Evolutionary conservation across 2,113 vertebrate species (phyloP).

Genomic region (Oncorhynchus clarkii): DNA sequence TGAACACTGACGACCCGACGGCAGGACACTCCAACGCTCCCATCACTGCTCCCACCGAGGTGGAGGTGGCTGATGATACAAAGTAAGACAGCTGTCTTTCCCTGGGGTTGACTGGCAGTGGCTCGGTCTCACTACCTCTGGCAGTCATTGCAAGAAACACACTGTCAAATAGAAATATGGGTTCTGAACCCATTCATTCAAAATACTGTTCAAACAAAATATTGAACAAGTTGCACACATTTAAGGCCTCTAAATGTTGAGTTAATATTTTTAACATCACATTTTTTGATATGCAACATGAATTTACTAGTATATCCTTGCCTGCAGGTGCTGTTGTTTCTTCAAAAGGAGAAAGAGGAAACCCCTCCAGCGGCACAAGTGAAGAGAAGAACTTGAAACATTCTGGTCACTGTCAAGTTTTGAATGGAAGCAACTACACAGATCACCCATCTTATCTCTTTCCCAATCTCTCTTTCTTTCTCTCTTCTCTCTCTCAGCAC

Average conservation of each 20-base stretch:
- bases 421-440: slow-evolving; percentile 76
- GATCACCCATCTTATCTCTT: slow-evolving; percentile 32
- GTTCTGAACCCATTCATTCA: too few relatives aligned
- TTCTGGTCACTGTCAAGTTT: slow-evolving; percentile 80
- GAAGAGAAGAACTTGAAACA: slow-evolving; percentile 76
- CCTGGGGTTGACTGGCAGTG: too few relatives aligned
- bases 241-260: background rate
- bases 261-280: background rate
- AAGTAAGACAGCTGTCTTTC: slow-evolving; percentile 78
- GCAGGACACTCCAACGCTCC: slow-evolving; percentile 96
- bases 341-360: slow-evolving; percentile 98
- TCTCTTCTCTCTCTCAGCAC: slow-evolving; percentile 48
- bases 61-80: slow-evolving; percentile 95
- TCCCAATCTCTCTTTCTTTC: slow-evolving; percentile 2
- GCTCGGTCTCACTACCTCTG: too few relatives aligned
- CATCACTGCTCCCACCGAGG: slow-evolving; percentile 92
- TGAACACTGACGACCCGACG: slow-evolving; percentile 94
- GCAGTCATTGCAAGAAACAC: too few relatives aligned
- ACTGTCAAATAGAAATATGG: too few relatives aligned
- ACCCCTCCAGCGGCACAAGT: slow-evolving; percentile 93
- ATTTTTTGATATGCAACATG: background rate
- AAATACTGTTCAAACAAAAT: too few relatives aligned
- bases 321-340: slow-evolving; percentile 95
- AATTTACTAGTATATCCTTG: background rate
- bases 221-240: too few relatives aligned